These are phyloP conservation scores for Zoanthus solanderi DNA, from an alignment of 92 coral and sea anemone genomes.

Conservation along the genomic window DNA sequence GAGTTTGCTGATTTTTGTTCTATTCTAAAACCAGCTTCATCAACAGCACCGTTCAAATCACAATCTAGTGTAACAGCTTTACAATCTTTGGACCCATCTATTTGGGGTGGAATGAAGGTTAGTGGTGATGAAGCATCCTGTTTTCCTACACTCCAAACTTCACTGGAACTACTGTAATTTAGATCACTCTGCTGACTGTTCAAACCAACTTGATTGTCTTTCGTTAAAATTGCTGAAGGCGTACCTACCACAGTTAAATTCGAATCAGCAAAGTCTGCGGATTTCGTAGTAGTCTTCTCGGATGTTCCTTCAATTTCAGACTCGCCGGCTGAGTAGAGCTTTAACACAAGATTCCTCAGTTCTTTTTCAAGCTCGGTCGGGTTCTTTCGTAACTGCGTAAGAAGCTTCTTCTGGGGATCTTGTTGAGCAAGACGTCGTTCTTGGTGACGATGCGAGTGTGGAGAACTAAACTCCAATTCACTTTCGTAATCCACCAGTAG, in stretches of 20 bases:
- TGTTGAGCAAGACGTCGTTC: constrained; percentile 40
- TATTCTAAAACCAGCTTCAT: background rate
- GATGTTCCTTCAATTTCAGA: constrained; percentile 1
- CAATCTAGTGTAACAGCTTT: background rate
- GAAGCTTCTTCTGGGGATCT: constrained; percentile 58
- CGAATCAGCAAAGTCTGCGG: background rate
- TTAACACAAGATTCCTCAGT: constrained; percentile 70
- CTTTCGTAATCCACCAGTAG: constrained; percentile 67
- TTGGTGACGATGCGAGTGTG: constrained; percentile 32
- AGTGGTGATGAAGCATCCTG: background rate
- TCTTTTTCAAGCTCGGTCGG: constrained; percentile 80
- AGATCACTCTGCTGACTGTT: background rate
- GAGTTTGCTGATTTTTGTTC: background rate
- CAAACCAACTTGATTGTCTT: background rate
- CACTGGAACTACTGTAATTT: background rate
- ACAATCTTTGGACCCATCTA: background rate
- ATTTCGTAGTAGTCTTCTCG: background rate
- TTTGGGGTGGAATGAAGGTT: constrained; percentile 15
- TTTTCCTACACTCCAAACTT: background rate
- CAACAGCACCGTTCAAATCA: background rate
- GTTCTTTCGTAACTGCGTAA: constrained; percentile 72
- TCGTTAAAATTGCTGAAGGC: background rate
- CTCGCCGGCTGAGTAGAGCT: constrained; percentile 76
- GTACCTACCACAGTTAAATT: background rate
- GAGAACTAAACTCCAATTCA: constrained; percentile 64